Conservation (phyloP, 2,888 invertebrate genomes). For the Stenchaetothrips biformis region DNA sequence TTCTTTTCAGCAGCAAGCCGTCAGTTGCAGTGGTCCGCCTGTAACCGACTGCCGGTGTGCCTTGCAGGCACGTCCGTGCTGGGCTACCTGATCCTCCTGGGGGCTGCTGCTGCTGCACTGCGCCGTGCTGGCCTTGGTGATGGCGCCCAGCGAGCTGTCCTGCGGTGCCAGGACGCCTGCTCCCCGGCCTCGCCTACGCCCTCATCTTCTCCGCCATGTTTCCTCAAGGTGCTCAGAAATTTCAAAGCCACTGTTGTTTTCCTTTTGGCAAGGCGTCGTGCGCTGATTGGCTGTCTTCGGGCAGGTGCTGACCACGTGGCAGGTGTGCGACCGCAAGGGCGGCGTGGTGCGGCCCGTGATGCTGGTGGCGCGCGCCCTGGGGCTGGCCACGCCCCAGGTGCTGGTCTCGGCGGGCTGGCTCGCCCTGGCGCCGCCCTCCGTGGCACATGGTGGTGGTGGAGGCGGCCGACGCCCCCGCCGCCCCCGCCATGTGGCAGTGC, state of each 20-base stretch:
- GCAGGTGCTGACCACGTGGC: conserved; percentile 11
- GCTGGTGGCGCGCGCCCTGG: not conserved
- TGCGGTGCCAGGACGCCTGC: conserved; percentile 47
- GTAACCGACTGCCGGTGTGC: not conserved
- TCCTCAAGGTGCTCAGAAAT: conserved; percentile 41
- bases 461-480: conserved; percentile 40
- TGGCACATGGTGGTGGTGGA: conserved; percentile 10
- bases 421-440: not conserved
- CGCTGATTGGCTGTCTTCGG: not conserved
- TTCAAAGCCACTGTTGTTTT: not conserved
- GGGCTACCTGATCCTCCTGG: conserved; percentile 47
- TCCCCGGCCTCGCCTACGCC: conserved; percentile 46
- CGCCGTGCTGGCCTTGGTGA: conserved; percentile 37
- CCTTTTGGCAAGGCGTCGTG: no score
- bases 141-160: conserved; percentile 42
- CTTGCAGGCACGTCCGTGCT: conserved; percentile 41
- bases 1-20: not conserved
- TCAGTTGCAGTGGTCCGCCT: not conserved
- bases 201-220: conserved; percentile 46
- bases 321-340: conserved; percentile 11
- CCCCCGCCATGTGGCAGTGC: conserved; percentile 34
- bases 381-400: conserved; percentile 34
- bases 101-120: conserved; percentile 46
- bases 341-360: not conserved
- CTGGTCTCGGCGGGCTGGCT: conserved; percentile 30